These are phyloP conservation scores for Edolisoma coerulescens DNA, from an alignment of 2,113 vertebrate species.

Conservation along the genomic window DNA sequence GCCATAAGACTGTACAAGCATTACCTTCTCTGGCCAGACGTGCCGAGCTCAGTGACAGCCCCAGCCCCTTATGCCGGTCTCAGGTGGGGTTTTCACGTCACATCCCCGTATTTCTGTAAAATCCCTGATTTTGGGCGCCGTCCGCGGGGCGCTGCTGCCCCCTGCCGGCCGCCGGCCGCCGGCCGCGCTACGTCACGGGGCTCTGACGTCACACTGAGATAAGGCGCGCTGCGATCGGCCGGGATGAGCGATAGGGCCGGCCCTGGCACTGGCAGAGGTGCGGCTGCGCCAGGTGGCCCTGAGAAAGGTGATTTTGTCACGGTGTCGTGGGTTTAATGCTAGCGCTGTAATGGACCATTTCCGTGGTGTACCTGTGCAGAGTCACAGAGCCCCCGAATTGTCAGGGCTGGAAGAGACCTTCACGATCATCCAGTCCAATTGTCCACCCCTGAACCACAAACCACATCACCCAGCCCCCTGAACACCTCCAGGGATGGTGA, in stretches of 20 bases:
- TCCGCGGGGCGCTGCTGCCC: neutral
- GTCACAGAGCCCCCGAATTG: rapidly evolving
- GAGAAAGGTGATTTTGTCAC: rapidly evolving
- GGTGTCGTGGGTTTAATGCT: rapidly evolving
- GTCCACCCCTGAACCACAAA: neutral
- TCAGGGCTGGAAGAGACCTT: rapidly evolving
- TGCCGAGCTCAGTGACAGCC: neutral
- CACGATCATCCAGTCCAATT: rapidly evolving
- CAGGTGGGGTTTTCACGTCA: rapidly evolving
- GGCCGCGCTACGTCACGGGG: rapidly evolving
- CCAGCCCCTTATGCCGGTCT: too few species aligned
- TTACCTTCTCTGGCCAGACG: too few species aligned
- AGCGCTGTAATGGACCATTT: rapidly evolving
- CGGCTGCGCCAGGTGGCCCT: neutral
- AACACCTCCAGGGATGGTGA: neutral
- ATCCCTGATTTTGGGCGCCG: rapidly evolving
- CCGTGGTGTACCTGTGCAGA: rapidly evolving
- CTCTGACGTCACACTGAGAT: rapidly evolving
- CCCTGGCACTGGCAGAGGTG: rapidly evolving
- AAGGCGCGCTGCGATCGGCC: rapidly evolving
- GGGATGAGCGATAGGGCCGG: rapidly evolving
- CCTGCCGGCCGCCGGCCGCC: constrained; percentile 38
- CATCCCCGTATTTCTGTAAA: rapidly evolving
- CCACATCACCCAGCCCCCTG: neutral
- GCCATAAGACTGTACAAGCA: rapidly evolving